Percentiles rank a stretch among this genome's conserved stretches.
phyloP scores from a whole-genome alignment of 2,113 vertebrate genomes.

The Peromyscus leucopus region DNA sequence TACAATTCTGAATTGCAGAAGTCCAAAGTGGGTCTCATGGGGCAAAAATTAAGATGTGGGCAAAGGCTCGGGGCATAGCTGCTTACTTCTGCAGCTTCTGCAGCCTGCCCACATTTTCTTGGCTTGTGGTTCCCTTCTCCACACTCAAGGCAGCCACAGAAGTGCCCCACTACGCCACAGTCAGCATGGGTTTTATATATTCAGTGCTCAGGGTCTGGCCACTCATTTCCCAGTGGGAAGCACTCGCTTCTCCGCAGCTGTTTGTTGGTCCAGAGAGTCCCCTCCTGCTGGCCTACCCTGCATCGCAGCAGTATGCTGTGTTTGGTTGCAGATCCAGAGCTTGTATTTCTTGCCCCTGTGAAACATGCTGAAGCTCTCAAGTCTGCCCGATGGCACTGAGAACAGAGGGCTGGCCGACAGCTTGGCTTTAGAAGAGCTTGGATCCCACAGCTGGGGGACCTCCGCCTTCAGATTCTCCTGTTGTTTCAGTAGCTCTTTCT shows the following conservation, averaged over 20 bases:
- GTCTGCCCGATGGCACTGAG: slow-evolving; percentile 94
- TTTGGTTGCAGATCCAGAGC: slow-evolving; percentile 91
- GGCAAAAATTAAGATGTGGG: neutral
- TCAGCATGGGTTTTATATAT: neutral
- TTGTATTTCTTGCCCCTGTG: slow-evolving; percentile 97
- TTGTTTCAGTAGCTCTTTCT: slow-evolving; percentile 93
- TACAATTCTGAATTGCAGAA: neutral
- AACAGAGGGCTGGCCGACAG: slow-evolving; percentile 92
- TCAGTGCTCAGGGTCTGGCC: slow-evolving; percentile 85
- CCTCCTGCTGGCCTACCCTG: slow-evolving; percentile 90
- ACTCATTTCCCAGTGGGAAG: slow-evolving; percentile 89
- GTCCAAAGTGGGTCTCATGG: neutral
- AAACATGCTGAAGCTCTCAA: slow-evolving; percentile 93
- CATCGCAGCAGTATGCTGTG: slow-evolving; percentile 91
- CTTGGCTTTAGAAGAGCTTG: slow-evolving; percentile 93
- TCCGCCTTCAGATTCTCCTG: slow-evolving; percentile 92
- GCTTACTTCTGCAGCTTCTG: neutral
- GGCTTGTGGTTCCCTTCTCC: neutral
- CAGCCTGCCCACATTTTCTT: neutral
- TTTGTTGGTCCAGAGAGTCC: slow-evolving; percentile 92
- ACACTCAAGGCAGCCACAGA: neutral
- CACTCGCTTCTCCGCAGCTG: slow-evolving; percentile 90
- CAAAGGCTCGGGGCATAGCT: neutral
- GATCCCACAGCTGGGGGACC: slow-evolving; percentile 91
- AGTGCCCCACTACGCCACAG: accelerated